Evolutionary conservation across 2,888 invertebrate species (phyloP), one percentile per base, ranked within the genome.

Genomic region (Dioctria linearis): DNA sequence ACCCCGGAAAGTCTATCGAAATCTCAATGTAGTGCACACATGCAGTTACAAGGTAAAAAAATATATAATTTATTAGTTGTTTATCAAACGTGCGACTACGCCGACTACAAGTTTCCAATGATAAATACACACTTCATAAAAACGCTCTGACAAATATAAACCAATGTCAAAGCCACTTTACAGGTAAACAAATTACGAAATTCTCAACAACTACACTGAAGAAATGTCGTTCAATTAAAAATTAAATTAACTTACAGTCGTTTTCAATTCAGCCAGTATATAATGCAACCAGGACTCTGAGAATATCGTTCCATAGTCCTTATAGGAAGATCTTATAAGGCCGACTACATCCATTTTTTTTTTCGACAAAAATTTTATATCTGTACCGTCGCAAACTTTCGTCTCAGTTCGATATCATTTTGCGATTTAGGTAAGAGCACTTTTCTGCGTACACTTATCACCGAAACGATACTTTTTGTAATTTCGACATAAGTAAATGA

Each of bases 221-320:
- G 61, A 42, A 42, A n/a, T 63, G 37, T 6, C n/a, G 65, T 13
- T 6, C 42, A 42, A 9, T 9, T 42, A 25, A 39, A 4, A 61
- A 61, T 13, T 54, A 54, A 54, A 59, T 4, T 25, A 9, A 76
- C 86, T 88, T 86, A 92, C 92, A 90, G 90, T 90, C 89, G 85
- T 89, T 85, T 83, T 89, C 85, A 91, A 90, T 90, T 91, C 91
- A 86, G 87, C 88, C 88, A 86, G 90, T 89, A 87, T 90, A 89
- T 87, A 91, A 88, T 89, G 90, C 88, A 86, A 90, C 91, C 86
- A 92, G 86, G 83, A 85, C 80, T 87, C 88, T 49, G 88, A 86
- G 81, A 88, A 87, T 80, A 88, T 82, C 63, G 84, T 84, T 80
- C 87, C 87, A 83, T 86, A 86, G 79, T 86, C 86, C 46, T 84